Evolutionary conservation across 2,888 invertebrate genomes (phyloP), one percentile per base, ranked within the genome.

Genomic region (Eurytoma adleriae): DNA sequence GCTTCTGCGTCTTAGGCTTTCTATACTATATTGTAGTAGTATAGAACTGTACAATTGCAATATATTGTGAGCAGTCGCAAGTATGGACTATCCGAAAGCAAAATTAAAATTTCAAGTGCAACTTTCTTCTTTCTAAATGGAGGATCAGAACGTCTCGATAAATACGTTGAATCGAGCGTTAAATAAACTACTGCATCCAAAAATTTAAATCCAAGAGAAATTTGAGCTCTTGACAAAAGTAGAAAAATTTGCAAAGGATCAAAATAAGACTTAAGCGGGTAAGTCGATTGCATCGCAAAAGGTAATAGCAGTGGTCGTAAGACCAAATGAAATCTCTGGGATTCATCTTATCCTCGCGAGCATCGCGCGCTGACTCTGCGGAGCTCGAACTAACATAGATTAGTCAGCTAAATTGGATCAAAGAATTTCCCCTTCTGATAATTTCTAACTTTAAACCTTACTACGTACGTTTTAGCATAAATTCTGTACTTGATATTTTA

Each of bases 241-340:
- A 20, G 50, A 67, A 67, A 67, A 24, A 67, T 67, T 67, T 24
- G 24, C 67, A 20, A 14, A 67, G 40, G 59, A 57, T 59, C 57
- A 40, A 70, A 40, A 50, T 54, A 54, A 68, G 52, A 54, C 27
- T 54, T 50, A 66, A 73, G 16, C 14, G 56, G 54, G 12, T 59
- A 56, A 67, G 59, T 48, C 54, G 50, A 74, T 74, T 74, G 67
- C 59, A 59, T 48, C 48, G 67, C 57, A n/a, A 24, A 40, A 62
- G 56, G 67, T 67, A 67, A 67, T 74, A 74, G 50, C 66, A 48
- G n/a, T 16, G 52, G 20, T 48, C 40, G 70, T 59, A 67, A 67
- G 57, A 40, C 67, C 57, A 67, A 59, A 67, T 59, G 74, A 74
- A 74, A 74, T 59, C 57, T 66, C 16, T 24, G 16, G 64, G 48